phyloP scores from a whole-genome alignment of 1,140 invertebrate species.

The Bilobella aurantiaca region DNA sequence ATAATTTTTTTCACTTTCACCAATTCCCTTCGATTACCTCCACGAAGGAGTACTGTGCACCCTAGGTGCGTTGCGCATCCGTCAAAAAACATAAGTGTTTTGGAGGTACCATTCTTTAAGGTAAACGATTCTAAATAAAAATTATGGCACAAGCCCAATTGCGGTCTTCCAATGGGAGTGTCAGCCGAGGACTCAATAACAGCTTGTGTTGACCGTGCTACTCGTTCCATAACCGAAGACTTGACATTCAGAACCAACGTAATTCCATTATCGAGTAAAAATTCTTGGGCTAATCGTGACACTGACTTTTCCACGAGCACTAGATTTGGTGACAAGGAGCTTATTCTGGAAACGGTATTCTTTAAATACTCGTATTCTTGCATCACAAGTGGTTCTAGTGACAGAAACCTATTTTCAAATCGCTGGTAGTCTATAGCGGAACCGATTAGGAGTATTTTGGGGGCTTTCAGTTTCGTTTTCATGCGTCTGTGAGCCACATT shows the following conservation, averaged over 20 bases:
- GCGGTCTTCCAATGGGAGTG: slow-evolving; percentile 66
- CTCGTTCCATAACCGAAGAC: slow-evolving; percentile 65
- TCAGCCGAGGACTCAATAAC: slow-evolving; percentile 84
- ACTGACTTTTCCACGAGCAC: slow-evolving; percentile 83
- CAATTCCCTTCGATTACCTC: slow-evolving; percentile 63
- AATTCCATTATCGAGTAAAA: slow-evolving; percentile 64
- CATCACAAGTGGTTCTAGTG: slow-evolving; percentile 79
- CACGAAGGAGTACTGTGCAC: slow-evolving; percentile 78
- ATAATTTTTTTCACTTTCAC: slow-evolving; percentile 70
- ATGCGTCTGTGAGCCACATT: slow-evolving; percentile 86
- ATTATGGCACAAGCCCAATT: slow-evolving; percentile 71
- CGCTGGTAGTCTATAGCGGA: slow-evolving; percentile 86
- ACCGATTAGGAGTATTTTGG: slow-evolving; percentile 71
- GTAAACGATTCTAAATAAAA: slow-evolving; percentile 68
- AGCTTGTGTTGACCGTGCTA: slow-evolving; percentile 71
- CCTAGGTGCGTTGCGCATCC: slow-evolving; percentile 76
- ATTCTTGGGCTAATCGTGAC: slow-evolving; percentile 76
- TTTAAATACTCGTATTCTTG: slow-evolving; percentile 84
- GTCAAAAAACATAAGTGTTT: slow-evolving; percentile 90
- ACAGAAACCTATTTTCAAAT: slow-evolving; percentile 78
- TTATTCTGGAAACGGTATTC: slow-evolving; percentile 79
- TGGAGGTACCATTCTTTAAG: slow-evolving; percentile 45
- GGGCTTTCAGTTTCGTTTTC: slow-evolving; percentile 66
- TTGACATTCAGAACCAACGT: slow-evolving; percentile 84
- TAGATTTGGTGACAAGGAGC: slow-evolving; percentile 69